Evolutionary conservation across 2,113 vertebrate species (phyloP).

Genomic region (Lophura nycthemera): DNA sequence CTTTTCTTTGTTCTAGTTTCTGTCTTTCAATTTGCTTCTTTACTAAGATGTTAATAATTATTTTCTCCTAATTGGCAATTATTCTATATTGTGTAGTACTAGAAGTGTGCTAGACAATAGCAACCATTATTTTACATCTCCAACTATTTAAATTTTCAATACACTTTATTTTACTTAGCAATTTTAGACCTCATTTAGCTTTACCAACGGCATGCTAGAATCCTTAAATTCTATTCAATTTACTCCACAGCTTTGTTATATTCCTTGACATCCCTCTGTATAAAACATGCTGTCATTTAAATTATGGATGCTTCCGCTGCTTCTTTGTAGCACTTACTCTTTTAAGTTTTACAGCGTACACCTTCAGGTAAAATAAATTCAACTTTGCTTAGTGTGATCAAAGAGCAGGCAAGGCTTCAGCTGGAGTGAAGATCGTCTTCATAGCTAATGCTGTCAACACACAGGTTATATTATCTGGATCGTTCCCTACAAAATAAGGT

Average conservation of each 20-base stretch:
- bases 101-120: not conserved
- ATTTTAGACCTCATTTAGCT: conserved; percentile 10
- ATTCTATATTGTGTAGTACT: not conserved
- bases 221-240: conserved; percentile 27
- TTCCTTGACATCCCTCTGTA: conserved; percentile 39
- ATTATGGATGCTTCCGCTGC: conserved; percentile 42
- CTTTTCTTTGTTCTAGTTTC: not conserved
- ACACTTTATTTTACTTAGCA: not conserved
- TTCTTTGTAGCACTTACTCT: conserved; percentile 21
- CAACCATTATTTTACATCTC: not conserved
- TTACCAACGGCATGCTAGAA: not conserved
- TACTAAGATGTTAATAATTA: not conserved
- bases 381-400: conserved; percentile 39
- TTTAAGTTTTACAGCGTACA: conserved; percentile 15
- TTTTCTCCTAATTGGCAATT: not conserved
- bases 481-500: conserved; percentile 17
- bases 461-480: conserved; percentile 14
- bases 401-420: conserved; percentile 29
- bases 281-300: conserved; percentile 59
- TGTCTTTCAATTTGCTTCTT: not conserved
- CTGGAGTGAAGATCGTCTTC: conserved; percentile 24
- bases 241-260: conserved; percentile 28
- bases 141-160: not conserved
- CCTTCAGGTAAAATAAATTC: conserved; percentile 35
- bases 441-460: conserved; percentile 9